phyloP scores from a whole-genome alignment of 92 coral and sea anemone genomes.

The Metridium senile region DNA sequence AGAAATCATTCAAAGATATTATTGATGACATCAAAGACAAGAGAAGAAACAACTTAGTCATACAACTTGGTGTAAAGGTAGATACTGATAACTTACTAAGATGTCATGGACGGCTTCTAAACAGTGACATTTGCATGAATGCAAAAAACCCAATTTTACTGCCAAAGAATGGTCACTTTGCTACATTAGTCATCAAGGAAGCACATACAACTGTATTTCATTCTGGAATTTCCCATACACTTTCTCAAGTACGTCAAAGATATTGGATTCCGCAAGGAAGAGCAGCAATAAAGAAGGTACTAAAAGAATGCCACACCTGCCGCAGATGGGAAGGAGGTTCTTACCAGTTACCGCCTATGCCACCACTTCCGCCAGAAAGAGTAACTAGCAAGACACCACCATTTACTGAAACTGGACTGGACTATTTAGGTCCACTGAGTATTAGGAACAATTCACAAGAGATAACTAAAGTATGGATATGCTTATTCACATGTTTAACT shows the following conservation, averaged over 20 bases:
- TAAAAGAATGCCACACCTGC: conserved; percentile 31
- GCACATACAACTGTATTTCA: conserved; percentile 37
- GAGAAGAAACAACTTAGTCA: conserved; percentile 38
- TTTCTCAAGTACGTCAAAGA: conserved; percentile 20
- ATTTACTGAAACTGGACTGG: conserved; percentile 42
- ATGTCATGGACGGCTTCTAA: conserved; percentile 40
- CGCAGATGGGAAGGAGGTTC: conserved; percentile 49
- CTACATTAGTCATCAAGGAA: conserved; percentile 33
- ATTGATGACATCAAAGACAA: conserved; percentile 22
- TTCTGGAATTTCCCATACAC: conserved; percentile 44
- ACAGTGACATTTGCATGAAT: conserved; percentile 24
- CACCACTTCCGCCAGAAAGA: conserved; percentile 52
- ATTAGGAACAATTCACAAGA: neutral
- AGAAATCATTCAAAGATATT: conserved; percentile 15
- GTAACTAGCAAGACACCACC: conserved; percentile 38
- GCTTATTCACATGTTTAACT: conserved; percentile 42
- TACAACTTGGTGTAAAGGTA: conserved; percentile 42
- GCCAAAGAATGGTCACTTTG: conserved; percentile 34
- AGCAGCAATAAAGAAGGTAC: conserved; percentile 42
- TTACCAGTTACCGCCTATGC: conserved; percentile 39
- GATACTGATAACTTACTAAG: conserved; percentile 26
- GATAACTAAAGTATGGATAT: conserved; percentile 31
- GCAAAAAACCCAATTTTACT: conserved; percentile 27
- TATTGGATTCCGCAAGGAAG: conserved; percentile 59
- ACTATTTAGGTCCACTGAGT: conserved; percentile 39